Evolutionary conservation across 2,797 vertebrate species (phyloP).

Genomic region (Gymnopithys bicolor): DNA sequence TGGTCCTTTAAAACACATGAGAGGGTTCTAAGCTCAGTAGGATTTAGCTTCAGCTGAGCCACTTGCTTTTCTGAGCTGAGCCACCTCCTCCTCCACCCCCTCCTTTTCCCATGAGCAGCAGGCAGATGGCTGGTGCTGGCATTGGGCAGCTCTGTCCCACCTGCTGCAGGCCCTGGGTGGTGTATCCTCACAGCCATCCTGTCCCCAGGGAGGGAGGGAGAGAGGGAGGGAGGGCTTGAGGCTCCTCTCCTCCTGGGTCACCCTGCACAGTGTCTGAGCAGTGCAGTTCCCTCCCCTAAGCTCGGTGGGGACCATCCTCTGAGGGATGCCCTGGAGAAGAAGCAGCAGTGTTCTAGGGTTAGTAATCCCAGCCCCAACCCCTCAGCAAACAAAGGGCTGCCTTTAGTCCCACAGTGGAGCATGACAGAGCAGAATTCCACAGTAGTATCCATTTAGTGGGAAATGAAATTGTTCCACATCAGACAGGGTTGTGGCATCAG

Average conservation of each 20-base stretch:
- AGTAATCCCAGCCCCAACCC: background rate
- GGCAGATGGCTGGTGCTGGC: conserved; percentile 15
- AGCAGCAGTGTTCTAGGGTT: background rate
- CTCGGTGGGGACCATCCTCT: rapidly evolving
- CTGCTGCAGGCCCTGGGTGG: background rate
- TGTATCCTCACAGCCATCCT: background rate
- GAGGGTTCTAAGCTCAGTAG: background rate
- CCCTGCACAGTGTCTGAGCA: rapidly evolving
- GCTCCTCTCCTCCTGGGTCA: background rate
- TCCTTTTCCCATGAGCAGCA: background rate
- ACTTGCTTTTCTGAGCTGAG: background rate
- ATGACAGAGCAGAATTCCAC: background rate
- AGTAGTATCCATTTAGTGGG: background rate
- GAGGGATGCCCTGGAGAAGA: background rate
- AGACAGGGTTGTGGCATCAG: background rate
- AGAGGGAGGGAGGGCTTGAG: background rate
- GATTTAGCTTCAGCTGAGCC: background rate
- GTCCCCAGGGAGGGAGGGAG: background rate
- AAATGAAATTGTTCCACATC: background rate
- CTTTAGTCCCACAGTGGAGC: background rate
- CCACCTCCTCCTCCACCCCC: conserved; percentile 1
- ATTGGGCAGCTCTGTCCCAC: background rate
- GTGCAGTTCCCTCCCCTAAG: background rate
- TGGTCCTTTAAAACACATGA: background rate
- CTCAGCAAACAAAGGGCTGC: background rate